Base-by-base conservation (phyloP, 2,113 vertebrate genomes). In the Formicarius rufipectus region DNA sequence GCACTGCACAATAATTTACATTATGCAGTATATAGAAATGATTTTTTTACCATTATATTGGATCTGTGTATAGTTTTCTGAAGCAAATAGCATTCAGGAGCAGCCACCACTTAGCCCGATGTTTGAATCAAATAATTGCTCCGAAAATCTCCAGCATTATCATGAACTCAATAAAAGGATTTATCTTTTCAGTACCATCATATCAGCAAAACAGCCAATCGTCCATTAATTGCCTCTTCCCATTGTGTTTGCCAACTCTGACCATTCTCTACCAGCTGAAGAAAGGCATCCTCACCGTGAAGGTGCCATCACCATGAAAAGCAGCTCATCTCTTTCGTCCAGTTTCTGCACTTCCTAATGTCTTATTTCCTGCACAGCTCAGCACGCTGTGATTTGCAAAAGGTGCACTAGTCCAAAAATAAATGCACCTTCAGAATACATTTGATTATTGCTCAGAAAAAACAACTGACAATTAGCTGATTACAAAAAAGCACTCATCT, bases 181-280 rank as follows among this genome's bases (percentile, higher is more conserved):
- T 2, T 15, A 7, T 66, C 22, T 30, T 35, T 59, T 66, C 35
- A 9, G 23, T 71, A 75, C 14, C 40, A 37, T 27, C 45, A 33
- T 33, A 23, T 87, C 91, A 96, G 83, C 88, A 96, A 47, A 95
- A 79, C 47, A 79, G 50, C 64, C 85, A 64, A 62, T 59, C 58
- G 35, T 39, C 44, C 31, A 42, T 39, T 60, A 73, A 86, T 33
- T 66, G 72, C 71, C 80, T 81, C 67, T 42, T 85, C 47, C 49
- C 16, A 11, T 47, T 62, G 39, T 69, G 62, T 47, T 95, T 60
- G 60, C 75, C 39, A 59, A 19, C 13, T 23, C 3, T 14, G 25
- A 28, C 56, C 74, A 27, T 25, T 35, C 50, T 49, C 55, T 52
- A 35, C 4, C 37, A 90, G 55, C 12, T 28, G n/a, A 78, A 45